Base-by-base conservation (phyloP, 2,113 vertebrate species). In the Dromas ardeola region DNA sequence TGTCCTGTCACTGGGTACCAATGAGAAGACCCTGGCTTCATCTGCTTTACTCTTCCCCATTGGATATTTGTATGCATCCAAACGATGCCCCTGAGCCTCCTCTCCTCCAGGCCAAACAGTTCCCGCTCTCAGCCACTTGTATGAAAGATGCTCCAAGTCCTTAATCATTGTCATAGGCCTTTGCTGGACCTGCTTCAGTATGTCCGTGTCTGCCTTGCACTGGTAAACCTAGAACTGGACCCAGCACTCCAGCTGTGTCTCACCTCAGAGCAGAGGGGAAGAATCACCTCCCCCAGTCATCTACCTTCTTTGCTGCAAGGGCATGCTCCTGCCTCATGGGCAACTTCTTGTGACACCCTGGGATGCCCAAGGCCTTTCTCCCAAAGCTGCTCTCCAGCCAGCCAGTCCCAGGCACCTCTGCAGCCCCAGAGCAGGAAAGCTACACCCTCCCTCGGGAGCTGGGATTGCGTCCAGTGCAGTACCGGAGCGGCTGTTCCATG, bases 401-500 rank as follows among this genome's bases (percentile, higher is more conserved):
- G 2, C 7, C 42, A 36, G 27, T 36, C 42, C 53, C 40, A 77
- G n/a, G 19, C 26, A 53, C 10, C 38, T 36, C 78, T 61, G 59
- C 26, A 78, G 53, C 22, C 2, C 13, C 78, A 83, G 20, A n/a
- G 10, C 3, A 5, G 25, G 9, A 88, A 53, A 80, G 34, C 43
- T 34, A 29, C 61, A 63, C 5, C 20, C 13, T 59, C 26, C n/a
- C 43, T n/a, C 4, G 1, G 42, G 42, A 22, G 18, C 25, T 34
- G 21, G 36, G 42, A 12, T 20, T 26, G 49, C 5, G 14, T 11
- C 13, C 58, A 11, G 40, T 3, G 25, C 56, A 17, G 45, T 6
- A 78, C 43, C 2, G 1, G 40, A 26, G 45, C 0, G 1, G 55
- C 55, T 50, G 29, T 32, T 71, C 11, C n/a, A 15, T 0, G 0